These are phyloP conservation scores for Drosophila nebulosa DNA, from an alignment of 1,140 invertebrate genomes.

Conservation along the genomic window DNA sequence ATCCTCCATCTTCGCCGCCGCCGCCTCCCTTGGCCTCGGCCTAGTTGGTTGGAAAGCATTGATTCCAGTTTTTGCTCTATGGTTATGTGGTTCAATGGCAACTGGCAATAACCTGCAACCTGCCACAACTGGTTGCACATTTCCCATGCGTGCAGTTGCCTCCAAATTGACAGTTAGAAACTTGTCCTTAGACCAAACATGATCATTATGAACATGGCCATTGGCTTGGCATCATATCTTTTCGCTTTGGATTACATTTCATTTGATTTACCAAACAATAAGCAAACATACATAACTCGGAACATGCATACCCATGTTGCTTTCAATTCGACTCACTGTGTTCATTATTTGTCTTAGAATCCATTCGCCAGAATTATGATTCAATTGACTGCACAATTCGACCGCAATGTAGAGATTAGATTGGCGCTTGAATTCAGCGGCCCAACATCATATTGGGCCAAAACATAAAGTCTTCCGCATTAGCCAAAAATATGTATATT, in stretches of 20 bases:
- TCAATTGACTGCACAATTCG: conserved; percentile 61
- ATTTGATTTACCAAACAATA: conserved; percentile 27
- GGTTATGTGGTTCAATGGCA: conserved; percentile 78
- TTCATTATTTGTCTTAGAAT: background rate
- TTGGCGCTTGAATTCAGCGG: background rate
- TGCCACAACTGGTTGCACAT: conserved; percentile 69
- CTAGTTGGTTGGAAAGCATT: conserved; percentile 30
- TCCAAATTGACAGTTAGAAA: conserved; percentile 45
- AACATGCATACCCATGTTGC: conserved; percentile 2
- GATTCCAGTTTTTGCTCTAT: conserved; percentile 74
- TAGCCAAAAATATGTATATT: background rate
- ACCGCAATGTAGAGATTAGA: conserved; percentile 26
- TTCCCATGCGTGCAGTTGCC: conserved; percentile 73
- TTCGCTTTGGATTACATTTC: conserved; percentile 35
- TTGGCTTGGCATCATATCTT: background rate
- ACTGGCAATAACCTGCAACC: conserved; percentile 28
- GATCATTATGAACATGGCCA: conserved; percentile 37
- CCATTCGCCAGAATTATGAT: conserved; percentile 12
- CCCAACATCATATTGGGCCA: background rate
- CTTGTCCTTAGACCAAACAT: conserved; percentile 64
- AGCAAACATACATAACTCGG: conserved; percentile 5
- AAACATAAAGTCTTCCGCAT: conserved; percentile 56
- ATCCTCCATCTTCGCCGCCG: background rate
- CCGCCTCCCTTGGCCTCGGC: too few relatives aligned
- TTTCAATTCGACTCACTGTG: background rate